Base-by-base conservation (phyloP, 1,140 invertebrate species). In the Lethocerus indicus region DNA sequence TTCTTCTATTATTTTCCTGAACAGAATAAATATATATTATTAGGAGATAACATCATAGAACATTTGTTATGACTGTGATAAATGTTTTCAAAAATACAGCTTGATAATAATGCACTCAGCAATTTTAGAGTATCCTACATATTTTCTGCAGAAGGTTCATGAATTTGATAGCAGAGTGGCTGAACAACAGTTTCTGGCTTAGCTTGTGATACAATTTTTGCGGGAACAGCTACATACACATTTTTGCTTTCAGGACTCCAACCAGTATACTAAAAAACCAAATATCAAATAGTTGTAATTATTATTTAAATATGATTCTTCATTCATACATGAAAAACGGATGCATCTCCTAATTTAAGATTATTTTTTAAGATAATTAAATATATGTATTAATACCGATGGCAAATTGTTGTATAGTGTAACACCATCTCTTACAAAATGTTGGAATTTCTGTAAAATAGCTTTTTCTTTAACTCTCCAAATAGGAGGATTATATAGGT, bases 401-500 rank as follows among this genome's bases (percentile, higher is more conserved):
- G 83, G 87, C 67, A 87, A 86, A 71, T 87, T 88, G 58, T 76
- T 74, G 60, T 90, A 88, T 36, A 87, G 68, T 39, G 78, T 79
- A 65, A 79, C 78, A 43, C 83, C 84, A 64, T 86, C 79, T 54
- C 83, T 75, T 53, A 79, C 74, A 65, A 84, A 87, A 14, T 84
- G 80, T 61, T 87, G 83, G 60, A 84, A 89, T 60, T 87, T 87
- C 66, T 90, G 87, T 39, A 90, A 63, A 47, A 89, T 71, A 18
- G 81, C 81, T 67, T 87, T 88, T 1, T 83, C 84, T 62, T 89
- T 85, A 43, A 89, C 83, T 64, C 83, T 76, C 86, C 86, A 90
- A 54, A 90, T 76, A 4, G 78, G 71, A 4, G 84, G 84, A 74
- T 77, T 81, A 58, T 84, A 75, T 63, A 82, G 71, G 47, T 68